These are phyloP conservation scores for Cetoscarus ocellatus DNA, from an alignment of 2,797 vertebrate species.

Conservation along the genomic window DNA sequence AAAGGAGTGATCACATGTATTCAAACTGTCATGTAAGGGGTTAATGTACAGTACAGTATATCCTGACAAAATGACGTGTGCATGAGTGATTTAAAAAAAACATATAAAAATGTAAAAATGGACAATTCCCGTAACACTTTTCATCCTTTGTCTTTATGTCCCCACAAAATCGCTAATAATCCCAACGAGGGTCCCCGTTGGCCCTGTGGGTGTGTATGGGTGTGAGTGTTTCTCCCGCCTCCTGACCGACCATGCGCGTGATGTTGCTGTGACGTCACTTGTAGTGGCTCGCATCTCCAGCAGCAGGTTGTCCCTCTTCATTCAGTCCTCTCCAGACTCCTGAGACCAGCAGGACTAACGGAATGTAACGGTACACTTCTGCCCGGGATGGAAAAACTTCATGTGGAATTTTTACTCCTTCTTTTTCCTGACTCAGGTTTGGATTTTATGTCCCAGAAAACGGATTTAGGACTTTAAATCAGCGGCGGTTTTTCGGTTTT, in stretches of 20 bases:
- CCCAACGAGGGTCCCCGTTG: not conserved
- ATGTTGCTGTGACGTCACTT: conserved; percentile 45
- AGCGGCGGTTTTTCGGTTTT: conserved; percentile 3
- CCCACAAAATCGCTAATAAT: not conserved
- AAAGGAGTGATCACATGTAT: too few relatives aligned
- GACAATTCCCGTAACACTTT: too few relatives aligned
- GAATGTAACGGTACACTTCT: not conserved
- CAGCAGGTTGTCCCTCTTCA: conserved; percentile 27
- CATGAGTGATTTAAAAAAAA: too few relatives aligned
- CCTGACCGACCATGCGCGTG: not conserved
- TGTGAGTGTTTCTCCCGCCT: conserved; percentile 24
- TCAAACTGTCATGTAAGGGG: too few relatives aligned
- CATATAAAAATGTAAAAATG: too few relatives aligned
- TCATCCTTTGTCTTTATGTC: not conserved
- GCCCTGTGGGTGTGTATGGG: too few relatives aligned
- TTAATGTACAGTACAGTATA: too few relatives aligned
- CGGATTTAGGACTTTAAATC: conserved; percentile 22
- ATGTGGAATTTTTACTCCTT: not conserved
- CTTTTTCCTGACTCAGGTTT: not conserved
- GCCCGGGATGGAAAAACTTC: not conserved
- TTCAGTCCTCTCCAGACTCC: conserved; percentile 21
- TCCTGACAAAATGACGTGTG: too few relatives aligned
- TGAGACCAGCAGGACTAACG: not conserved
- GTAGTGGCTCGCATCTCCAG: conserved; percentile 17
- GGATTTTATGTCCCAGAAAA: conserved; percentile 28